Evolutionary conservation across 2,797 vertebrate species (phyloP).

Genomic region (Centroberyx gerrardi): DNA sequence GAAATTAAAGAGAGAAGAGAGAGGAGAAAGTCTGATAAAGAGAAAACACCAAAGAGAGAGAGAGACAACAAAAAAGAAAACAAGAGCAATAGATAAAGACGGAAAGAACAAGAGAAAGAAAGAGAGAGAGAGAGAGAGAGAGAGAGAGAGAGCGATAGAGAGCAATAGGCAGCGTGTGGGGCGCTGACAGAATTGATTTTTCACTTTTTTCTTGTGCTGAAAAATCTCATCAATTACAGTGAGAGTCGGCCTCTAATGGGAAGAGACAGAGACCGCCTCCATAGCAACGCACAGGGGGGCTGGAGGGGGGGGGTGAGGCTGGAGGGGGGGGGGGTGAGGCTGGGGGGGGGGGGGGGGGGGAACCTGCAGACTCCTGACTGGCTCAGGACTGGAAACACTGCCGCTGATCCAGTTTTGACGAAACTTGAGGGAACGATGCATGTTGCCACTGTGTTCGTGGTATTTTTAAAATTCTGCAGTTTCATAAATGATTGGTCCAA

Average conservation of each 20-base stretch:
- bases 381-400: too few species aligned
- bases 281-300: neutral
- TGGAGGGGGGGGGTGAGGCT: too few species aligned
- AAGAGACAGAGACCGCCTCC: conserved; percentile 35
- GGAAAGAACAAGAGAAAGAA: neutral
- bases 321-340: too few species aligned
- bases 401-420: too few species aligned
- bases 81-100: too few species aligned
- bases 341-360: too few species aligned
- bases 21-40: neutral
- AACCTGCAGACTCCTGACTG: too few species aligned
- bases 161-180: neutral
- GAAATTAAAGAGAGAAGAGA: neutral
- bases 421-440: too few species aligned
- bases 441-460: too few species aligned
- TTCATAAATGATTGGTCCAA: too few species aligned
- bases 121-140: neutral
- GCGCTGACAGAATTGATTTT: conserved; percentile 40
- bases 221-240: conserved; percentile 42
- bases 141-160: neutral
- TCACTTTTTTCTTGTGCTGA: conserved; percentile 9
- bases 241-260: conserved; percentile 35
- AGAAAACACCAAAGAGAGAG: neutral
- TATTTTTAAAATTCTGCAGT: too few species aligned
- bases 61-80: neutral